These are phyloP conservation scores for Ophion ellenae DNA, from an alignment of 2,888 invertebrate species.

Conservation along the genomic window DNA sequence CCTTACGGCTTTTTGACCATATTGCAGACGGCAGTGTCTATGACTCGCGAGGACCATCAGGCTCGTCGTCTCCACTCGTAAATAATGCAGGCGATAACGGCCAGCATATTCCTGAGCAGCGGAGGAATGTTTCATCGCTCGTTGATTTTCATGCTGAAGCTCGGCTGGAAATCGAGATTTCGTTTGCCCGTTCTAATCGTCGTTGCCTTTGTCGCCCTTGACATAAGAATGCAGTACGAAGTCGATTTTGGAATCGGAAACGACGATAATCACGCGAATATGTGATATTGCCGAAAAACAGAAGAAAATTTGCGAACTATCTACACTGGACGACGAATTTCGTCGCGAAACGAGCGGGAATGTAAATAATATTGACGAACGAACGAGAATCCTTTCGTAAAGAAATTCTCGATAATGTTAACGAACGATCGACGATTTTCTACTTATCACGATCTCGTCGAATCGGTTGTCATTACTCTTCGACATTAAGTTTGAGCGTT, in stretches of 20 bases:
- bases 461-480: constrained; percentile 7
- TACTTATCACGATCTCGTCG: constrained; percentile 45
- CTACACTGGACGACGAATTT: not conserved
- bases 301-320: not conserved
- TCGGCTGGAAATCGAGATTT: constrained; percentile 89
- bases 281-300: constrained; percentile 22
- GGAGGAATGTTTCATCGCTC: constrained; percentile 83
- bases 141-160: constrained; percentile 88
- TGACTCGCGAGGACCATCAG: not conserved
- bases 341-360: not conserved
- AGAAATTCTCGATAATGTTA: not conserved
- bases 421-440: constrained; percentile 29
- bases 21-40: constrained; percentile 14
- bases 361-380: constrained; percentile 23
- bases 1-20: not conserved
- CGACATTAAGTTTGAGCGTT: constrained; percentile 32
- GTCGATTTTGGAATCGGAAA: constrained; percentile 84
- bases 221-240: constrained; percentile 88
- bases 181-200: constrained; percentile 88
- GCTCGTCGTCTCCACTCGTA: constrained; percentile 2
- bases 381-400: constrained; percentile 1
- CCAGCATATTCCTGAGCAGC: constrained; percentile 76
- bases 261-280: constrained; percentile 63
- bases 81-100: constrained; percentile 72
- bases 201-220: constrained; percentile 88